phyloP scores from a whole-genome alignment of 2,113 vertebrate genomes.

The Beaufortia kweichowensis region DNA sequence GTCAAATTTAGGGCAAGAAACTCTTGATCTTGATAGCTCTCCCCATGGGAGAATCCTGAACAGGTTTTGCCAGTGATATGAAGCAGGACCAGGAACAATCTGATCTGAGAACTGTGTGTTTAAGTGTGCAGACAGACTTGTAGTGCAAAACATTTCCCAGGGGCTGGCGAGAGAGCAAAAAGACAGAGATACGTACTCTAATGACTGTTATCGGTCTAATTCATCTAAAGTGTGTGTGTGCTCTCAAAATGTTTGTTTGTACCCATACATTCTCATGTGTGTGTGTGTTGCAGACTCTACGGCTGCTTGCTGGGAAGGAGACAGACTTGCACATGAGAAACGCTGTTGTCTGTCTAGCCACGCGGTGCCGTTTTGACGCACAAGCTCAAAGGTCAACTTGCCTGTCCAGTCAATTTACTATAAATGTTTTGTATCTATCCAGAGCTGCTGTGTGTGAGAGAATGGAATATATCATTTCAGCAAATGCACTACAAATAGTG shows the following conservation, averaged over 20 bases:
- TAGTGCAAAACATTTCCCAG: background rate
- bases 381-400: constrained; percentile 45
- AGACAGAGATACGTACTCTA: constrained; percentile 31
- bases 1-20: constrained; percentile 4
- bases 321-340: constrained; percentile 24
- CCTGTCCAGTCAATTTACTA: constrained; percentile 29
- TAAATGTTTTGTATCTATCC: constrained; percentile 19
- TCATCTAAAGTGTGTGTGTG: constrained; percentile 28
- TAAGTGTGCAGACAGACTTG: background rate
- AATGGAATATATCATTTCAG: background rate
- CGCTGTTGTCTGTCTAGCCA: constrained; percentile 36
- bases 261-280: constrained; percentile 17
- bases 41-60: constrained; percentile 21
- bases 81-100: constrained; percentile 23
- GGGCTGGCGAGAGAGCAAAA: background rate
- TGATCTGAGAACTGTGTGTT: constrained; percentile 8
- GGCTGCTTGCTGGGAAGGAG: constrained; percentile 38
- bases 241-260: constrained; percentile 21
- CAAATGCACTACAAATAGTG: background rate
- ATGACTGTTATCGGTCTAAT: constrained; percentile 37
- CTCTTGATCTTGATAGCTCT: constrained; percentile 26
- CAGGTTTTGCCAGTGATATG: background rate
- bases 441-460: constrained; percentile 18
- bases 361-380: constrained; percentile 51
- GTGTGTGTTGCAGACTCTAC: constrained; percentile 32